These are phyloP conservation scores for Drosophila carrolli DNA, from an alignment of 1,140 invertebrate species.

Conservation along the genomic window DNA sequence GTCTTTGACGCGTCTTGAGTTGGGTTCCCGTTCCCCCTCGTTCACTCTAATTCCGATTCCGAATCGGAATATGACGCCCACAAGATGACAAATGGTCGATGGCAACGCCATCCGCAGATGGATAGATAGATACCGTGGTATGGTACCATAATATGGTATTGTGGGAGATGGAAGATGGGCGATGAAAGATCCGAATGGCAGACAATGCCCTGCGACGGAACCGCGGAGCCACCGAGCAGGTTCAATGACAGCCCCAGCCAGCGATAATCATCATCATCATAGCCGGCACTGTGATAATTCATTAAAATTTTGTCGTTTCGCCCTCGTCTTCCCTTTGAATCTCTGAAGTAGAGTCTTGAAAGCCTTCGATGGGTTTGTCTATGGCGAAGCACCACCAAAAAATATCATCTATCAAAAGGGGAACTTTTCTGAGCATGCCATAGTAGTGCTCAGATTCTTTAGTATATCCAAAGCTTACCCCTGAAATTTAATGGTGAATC, in stretches of 20 bases:
- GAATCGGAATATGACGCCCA: conserved; percentile 38
- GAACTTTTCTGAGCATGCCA: not conserved
- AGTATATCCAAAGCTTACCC: too few species aligned
- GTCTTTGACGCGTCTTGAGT: conserved; percentile 23
- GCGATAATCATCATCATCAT: conserved; percentile 44
- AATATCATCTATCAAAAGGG: not conserved
- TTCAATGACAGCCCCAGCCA: conserved; percentile 46
- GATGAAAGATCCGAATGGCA: conserved; percentile 19
- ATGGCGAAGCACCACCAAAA: not conserved
- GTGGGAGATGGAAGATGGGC: too few species aligned
- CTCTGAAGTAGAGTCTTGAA: conserved; percentile 6
- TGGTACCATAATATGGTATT: conserved; percentile 13
- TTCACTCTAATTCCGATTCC: conserved; percentile 26
- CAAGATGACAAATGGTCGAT: conserved; percentile 60
- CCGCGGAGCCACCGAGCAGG: conserved; percentile 24
- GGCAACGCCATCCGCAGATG: conserved; percentile 23
- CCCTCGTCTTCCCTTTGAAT: conserved; percentile 4
- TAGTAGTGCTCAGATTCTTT: too few species aligned
- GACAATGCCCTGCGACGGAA: conserved; percentile 34
- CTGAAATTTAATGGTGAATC: too few species aligned
- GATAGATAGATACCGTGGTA: conserved; percentile 2
- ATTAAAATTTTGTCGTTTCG: conserved; percentile 45
- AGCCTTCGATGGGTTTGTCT: not conserved
- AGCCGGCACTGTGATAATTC: conserved; percentile 40
- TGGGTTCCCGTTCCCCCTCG: not conserved